Conservation (phyloP, 2,888 invertebrate genomes). For the Cloeon dipterum region DNA sequence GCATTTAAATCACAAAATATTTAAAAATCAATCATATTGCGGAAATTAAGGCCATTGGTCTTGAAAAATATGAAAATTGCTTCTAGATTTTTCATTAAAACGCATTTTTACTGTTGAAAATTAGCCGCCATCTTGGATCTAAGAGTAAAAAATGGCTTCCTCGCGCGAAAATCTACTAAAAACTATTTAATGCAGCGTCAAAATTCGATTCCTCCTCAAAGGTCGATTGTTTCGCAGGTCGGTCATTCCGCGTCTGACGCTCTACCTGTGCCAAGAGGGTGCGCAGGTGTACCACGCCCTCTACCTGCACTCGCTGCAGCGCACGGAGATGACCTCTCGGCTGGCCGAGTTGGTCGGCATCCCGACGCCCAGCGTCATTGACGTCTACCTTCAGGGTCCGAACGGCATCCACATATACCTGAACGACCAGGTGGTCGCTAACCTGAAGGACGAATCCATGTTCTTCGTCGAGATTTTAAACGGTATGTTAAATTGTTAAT, state of each 20-base stretch:
- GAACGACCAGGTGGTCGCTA: conserved; percentile 64
- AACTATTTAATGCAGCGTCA: too few species aligned
- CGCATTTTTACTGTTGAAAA: too few species aligned
- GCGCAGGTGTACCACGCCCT: conserved; percentile 51
- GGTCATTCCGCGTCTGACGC: conserved; percentile 52
- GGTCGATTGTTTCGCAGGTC: conserved; percentile 21
- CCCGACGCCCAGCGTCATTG: conserved; percentile 19
- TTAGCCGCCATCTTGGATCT: too few species aligned
- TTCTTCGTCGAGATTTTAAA: conserved; percentile 34
- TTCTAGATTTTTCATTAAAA: too few species aligned
- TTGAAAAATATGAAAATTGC: too few species aligned
- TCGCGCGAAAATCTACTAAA: too few species aligned
- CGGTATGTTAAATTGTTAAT: too few species aligned
- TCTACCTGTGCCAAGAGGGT: conserved; percentile 54
- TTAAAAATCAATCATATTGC: too few species aligned
- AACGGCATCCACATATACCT: conserved; percentile 62
- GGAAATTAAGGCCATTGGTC: too few species aligned
- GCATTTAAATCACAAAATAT: too few species aligned
- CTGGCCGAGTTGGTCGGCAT: conserved; percentile 33
- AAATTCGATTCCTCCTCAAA: too few species aligned
- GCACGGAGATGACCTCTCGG: conserved; percentile 39
- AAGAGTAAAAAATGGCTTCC: too few species aligned
- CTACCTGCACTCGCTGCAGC: conserved; percentile 45
- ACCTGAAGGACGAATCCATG: conserved; percentile 57
- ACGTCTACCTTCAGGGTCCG: conserved; percentile 59